phyloP scores from a whole-genome alignment of 2,113 vertebrate species.

The Corythornis madagascariensis region DNA sequence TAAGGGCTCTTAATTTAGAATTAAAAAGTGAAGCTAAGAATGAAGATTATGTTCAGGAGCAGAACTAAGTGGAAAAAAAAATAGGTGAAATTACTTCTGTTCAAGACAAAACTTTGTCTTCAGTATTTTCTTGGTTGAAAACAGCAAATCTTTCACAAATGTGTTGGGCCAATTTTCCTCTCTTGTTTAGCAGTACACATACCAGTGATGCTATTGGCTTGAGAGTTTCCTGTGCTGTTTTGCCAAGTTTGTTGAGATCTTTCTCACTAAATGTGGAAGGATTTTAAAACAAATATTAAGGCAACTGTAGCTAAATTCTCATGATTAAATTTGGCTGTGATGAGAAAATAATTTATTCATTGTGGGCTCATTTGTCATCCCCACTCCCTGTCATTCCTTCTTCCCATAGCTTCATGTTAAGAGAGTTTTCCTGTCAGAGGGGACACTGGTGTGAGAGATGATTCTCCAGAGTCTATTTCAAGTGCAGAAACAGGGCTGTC shows the following conservation, averaged over 20 bases:
- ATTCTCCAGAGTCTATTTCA: background rate
- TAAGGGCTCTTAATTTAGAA: background rate
- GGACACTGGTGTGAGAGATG: background rate
- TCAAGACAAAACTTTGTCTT: background rate
- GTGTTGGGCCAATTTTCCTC: background rate
- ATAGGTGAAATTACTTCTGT: background rate
- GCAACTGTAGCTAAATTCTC: background rate
- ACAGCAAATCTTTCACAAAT: background rate
- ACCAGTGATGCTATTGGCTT: background rate
- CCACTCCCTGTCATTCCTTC: constrained; percentile 10
- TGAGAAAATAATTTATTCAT: background rate
- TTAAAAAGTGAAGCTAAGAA: background rate
- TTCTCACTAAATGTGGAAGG: background rate
- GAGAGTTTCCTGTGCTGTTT: constrained; percentile 5
- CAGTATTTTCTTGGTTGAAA: background rate
- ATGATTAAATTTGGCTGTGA: background rate
- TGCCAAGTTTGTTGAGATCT: constrained; percentile 7
- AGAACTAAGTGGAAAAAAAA: background rate
- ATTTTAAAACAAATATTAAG: constrained; percentile 8
- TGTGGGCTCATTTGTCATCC: background rate
- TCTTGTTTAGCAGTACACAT: background rate
- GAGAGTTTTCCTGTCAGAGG: background rate
- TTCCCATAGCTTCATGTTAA: background rate
- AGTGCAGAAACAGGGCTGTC: constrained; percentile 23
- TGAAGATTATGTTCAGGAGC: background rate